Evolutionary conservation across 2,797 vertebrate species (phyloP).

Genomic region (Halcyon smyrnensis): DNA sequence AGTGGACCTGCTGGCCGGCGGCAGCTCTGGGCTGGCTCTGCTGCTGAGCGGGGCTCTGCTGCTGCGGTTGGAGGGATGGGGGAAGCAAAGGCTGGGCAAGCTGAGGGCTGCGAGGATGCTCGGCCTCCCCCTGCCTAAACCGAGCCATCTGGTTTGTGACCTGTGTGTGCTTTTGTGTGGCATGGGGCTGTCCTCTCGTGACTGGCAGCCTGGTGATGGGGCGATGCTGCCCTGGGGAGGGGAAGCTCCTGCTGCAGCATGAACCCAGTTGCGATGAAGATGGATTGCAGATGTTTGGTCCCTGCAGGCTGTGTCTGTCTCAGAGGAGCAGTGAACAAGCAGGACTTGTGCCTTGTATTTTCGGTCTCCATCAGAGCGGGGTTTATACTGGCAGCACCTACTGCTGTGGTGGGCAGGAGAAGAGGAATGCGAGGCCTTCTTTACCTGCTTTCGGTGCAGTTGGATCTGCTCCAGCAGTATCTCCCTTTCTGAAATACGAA

Average conservation of each 20-base stretch:
- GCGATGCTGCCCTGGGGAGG: neutral
- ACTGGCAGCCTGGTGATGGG: neutral
- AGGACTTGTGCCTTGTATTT: neutral
- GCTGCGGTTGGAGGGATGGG: neutral
- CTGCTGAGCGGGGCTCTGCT: neutral
- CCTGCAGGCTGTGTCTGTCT: neutral
- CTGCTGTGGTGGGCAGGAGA: neutral
- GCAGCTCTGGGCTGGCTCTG: neutral
- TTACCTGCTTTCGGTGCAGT: neutral
- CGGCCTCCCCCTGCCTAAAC: neutral
- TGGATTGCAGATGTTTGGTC: neutral
- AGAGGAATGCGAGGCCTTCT: rapidly evolving
- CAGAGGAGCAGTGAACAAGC: neutral
- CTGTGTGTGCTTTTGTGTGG: neutral
- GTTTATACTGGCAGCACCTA: neutral
- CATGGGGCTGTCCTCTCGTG: neutral
- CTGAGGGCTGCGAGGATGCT: neutral
- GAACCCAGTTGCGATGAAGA: neutral
- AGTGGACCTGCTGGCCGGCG: neutral
- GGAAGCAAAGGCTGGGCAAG: neutral
- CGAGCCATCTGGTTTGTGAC: neutral
- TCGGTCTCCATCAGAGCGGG: neutral
- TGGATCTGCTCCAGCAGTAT: neutral
- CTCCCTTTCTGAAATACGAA: neutral
- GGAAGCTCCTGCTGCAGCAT: neutral